Evolutionary conservation across 2,888 invertebrate genomes (phyloP), one percentile per base, ranked within the genome.

Genomic region (Orthosia incerta): DNA sequence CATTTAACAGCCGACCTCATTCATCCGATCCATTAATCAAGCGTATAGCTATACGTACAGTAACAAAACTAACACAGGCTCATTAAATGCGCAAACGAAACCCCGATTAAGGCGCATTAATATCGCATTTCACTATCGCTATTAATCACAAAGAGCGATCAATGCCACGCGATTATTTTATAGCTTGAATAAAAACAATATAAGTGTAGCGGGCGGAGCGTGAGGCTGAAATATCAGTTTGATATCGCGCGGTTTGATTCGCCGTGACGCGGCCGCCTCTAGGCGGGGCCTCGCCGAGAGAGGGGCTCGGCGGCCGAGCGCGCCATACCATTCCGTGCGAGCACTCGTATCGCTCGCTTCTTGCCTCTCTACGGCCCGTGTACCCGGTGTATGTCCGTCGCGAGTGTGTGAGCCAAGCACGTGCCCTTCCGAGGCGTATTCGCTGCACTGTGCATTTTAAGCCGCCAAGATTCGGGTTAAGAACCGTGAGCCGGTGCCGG

Each of bases 401-500:
- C 91, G 93, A 89, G 94, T 93, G 95, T 91, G 93, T 91, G 89
- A 90, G 85, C 89, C 84, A 88, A 91, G 88, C 91, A 89, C 92
- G 92, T 91, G 93, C 92, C 92, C 87, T 88, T 23, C 67, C 82
- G 91, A 89, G 93, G 92, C 92, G 88, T 93, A 91, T 89, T 93
- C 88, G 80, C 89, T 86, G 85, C 87, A 88, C 88, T 92, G 93
- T 93, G 91, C 86, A 85, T 76, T 72, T 76, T 77, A 74, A 96
- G 89, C 95, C 96, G 97, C 96, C 98, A 98, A 98, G 97, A 98
- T 98, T 98, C 97, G 98, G 97, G 98, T 98, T 96, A 98, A 98
- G 97, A 98, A 98, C 94, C 97, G 98, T 97, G 98, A 98, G 93
- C 98, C 98, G 96, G 97, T 98, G 95, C 98, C 98, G 97, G 98